Evolutionary conservation across 2,888 invertebrate genomes (phyloP), one percentile per base, ranked within the genome.

Genomic region (Trissoscelio sp.): DNA sequence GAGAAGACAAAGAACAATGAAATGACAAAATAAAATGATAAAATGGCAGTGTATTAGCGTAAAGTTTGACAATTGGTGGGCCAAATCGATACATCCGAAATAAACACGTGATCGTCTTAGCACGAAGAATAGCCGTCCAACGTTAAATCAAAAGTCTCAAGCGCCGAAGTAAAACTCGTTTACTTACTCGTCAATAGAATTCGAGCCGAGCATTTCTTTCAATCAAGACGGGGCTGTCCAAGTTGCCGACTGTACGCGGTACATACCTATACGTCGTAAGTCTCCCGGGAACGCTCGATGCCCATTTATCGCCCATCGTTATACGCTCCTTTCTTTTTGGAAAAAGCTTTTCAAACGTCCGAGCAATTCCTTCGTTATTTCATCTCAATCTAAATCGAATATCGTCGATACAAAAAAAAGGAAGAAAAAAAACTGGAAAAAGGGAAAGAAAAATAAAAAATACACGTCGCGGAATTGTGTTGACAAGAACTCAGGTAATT

Each of bases 281-380:
- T 73, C 73, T 66, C 79, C 44, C 34, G 62, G 67, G 67, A 79
- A 62, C 67, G 66, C 46, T 73, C 69, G 72, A 79, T 79, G 72
- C 69, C 72, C 79, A 74, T 80, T 80, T 74, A 80, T 80, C 73
- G 79, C 51, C 48, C 57, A 69, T 80, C 74, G 62, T 80, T 74
- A 73, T 62, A 74, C 62, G 67, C 55, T 51, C 37, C 69, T 67
- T 72, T 79, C 64, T 75, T 75, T 70, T 64, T 70, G 55, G 69
- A 20, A 31, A 69, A 74, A 62, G 69, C 73, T 80, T 55, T 62
- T 58, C 57, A 66, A 72, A 72, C 55, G 57, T 72, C 66, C 58
- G 53, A 72, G 66, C 48, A 66, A 66, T 79, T 53, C 70, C 62
- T 64, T 70, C 70, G 62, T 69, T 78, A 72, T 72, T 72, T 66